phyloP scores from a whole-genome alignment of 1,140 invertebrate genomes.

The Colletes gigas region DNA sequence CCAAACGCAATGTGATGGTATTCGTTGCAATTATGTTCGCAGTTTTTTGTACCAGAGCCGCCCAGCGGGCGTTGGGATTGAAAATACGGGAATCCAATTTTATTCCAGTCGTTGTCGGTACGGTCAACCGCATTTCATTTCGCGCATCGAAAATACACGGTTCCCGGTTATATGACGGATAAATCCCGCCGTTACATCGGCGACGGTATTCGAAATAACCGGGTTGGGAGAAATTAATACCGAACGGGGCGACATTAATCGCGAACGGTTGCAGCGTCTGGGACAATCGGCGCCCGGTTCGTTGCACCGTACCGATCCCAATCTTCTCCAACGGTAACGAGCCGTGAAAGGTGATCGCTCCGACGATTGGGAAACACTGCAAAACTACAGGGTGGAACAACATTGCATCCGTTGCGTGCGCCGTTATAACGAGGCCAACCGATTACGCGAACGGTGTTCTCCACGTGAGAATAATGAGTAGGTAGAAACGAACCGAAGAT shows the following conservation, averaged over 20 bases:
- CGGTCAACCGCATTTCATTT: neutral
- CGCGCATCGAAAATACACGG: neutral
- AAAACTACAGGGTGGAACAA: neutral
- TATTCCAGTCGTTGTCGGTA: neutral
- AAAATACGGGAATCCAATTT: neutral
- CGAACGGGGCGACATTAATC: slow-evolving; percentile 30
- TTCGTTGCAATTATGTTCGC: neutral
- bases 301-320: neutral
- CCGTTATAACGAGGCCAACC: neutral
- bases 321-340: slow-evolving; percentile 9
- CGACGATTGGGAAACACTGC: neutral
- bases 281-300: neutral
- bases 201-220: slow-evolving; percentile 13
- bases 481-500: neutral
- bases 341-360: slow-evolving; percentile 4
- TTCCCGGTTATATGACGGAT: slow-evolving; percentile 18
- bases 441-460: neutral
- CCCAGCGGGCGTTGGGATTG: neutral
- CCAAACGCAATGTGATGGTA: neutral
- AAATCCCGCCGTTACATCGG: neutral
- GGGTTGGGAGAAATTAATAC: slow-evolving; percentile 33
- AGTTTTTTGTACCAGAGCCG: no score
- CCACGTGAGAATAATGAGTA: neutral
- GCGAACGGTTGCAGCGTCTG: neutral
- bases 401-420: neutral